Conservation (phyloP, 2,888 invertebrate genomes). For the Phytoseiulus persimilis region DNA sequence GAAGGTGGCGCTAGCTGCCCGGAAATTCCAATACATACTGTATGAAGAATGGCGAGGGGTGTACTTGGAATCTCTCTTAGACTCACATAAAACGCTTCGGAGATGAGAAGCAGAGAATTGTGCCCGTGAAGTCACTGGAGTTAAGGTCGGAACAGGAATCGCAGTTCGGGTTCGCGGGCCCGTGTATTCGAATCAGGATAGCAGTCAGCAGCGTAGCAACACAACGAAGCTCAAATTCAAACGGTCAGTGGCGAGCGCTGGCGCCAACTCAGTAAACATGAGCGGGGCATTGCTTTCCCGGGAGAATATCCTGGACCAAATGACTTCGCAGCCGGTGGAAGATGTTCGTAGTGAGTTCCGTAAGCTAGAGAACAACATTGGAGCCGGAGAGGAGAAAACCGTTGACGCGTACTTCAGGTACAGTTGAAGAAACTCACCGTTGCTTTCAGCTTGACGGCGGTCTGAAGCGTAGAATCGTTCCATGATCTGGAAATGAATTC, state of each 20-base stretch:
- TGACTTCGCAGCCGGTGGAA: neutral
- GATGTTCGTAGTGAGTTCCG: neutral
- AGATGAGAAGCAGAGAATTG: too few species aligned
- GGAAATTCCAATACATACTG: too few species aligned
- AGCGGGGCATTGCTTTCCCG: conserved; percentile 26
- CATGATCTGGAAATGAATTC: too few species aligned
- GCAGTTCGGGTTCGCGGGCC: neutral
- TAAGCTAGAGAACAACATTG: neutral
- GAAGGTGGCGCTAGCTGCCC: neutral
- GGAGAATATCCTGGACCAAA: conserved; percentile 23
- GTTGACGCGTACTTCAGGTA: conserved; percentile 38
- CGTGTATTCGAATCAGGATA: neutral
- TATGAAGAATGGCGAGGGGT: too few species aligned
- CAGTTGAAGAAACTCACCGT: neutral
- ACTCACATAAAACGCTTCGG: too few species aligned
- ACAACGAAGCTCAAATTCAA: conserved; percentile 5
- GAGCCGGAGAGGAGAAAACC: conserved; percentile 8
- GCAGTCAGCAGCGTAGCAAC: neutral
- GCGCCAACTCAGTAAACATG: conserved; percentile 27
- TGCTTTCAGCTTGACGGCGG: neutral
- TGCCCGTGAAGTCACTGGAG: too few species aligned
- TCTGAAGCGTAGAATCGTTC: neutral
- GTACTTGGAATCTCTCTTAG: too few species aligned
- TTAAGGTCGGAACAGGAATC: too few species aligned
- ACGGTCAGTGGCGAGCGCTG: neutral